phyloP scores from a whole-genome alignment of 2,113 vertebrate species.

The Chaenocephalus aceratus region DNA sequence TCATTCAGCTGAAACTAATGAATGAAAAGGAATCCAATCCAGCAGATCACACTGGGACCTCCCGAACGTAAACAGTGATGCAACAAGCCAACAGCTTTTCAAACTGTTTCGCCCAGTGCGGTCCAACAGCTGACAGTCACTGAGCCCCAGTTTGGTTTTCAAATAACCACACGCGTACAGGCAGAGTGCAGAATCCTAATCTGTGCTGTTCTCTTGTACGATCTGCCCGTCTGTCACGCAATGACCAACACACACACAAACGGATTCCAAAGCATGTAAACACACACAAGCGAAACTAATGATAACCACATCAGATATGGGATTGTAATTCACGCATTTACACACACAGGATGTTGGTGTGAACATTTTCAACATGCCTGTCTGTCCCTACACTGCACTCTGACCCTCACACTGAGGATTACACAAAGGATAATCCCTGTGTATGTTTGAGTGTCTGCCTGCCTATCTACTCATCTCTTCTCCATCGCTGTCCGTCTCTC shows the following conservation, averaged over 20 bases:
- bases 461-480: constrained; percentile 25
- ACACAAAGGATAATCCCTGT: constrained; percentile 77
- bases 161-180: constrained; percentile 36
- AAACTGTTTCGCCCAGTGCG: constrained; percentile 1
- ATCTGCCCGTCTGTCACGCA: constrained; percentile 69
- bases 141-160: constrained; percentile 52
- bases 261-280: background rate
- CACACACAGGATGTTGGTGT: constrained; percentile 46
- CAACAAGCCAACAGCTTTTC: constrained; percentile 34
- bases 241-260: constrained; percentile 21
- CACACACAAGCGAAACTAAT: background rate
- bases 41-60: constrained; percentile 15
- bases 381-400: constrained; percentile 57
- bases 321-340: background rate
- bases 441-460: constrained; percentile 56
- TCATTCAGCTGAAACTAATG: background rate
- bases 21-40: constrained; percentile 34
- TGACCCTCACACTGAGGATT: constrained; percentile 76
- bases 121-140: constrained; percentile 29
- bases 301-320: background rate
- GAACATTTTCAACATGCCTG: constrained; percentile 60
- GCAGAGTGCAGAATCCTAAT: constrained; percentile 54
- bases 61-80: constrained; percentile 21
- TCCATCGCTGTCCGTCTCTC: constrained; percentile 2
- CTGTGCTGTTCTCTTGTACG: constrained; percentile 58